These are phyloP conservation scores for Drosophila dunni DNA, from an alignment of 1,140 invertebrate genomes.

Conservation along the genomic window DNA sequence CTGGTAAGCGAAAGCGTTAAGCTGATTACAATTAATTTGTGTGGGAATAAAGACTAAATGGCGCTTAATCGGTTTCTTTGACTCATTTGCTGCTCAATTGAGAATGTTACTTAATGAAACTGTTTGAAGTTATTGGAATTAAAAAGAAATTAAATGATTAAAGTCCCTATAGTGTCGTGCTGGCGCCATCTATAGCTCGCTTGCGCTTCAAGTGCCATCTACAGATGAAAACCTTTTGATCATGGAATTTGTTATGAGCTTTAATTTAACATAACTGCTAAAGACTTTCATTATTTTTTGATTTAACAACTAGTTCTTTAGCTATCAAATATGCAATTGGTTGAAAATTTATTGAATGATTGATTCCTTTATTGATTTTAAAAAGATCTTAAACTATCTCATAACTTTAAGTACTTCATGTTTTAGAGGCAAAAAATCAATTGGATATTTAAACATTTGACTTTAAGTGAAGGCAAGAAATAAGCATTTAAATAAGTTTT, in stretches of 20 bases:
- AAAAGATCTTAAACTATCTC: too few species aligned
- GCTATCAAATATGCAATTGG: too few species aligned
- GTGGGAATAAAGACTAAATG: background rate
- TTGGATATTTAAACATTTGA: background rate
- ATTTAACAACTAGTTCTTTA: too few species aligned
- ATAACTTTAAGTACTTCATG: background rate
- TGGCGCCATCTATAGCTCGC: too few species aligned
- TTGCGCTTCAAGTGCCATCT: too few species aligned
- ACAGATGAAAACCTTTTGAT: too few species aligned
- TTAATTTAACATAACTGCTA: too few species aligned
- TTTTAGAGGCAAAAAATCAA: background rate
- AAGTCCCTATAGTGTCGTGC: background rate
- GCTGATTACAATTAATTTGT: conserved; percentile 21
- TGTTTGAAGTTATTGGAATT: background rate
- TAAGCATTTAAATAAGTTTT: background rate
- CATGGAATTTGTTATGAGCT: too few species aligned
- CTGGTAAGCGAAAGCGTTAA: conserved; percentile 38
- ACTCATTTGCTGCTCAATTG: conserved; percentile 17
- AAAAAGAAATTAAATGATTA: background rate
- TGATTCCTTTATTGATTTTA: too few species aligned
- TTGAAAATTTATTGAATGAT: too few species aligned
- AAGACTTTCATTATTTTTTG: too few species aligned
- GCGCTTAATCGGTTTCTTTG: background rate
- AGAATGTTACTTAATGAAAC: background rate
- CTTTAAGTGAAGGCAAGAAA: background rate